These are phyloP conservation scores for Etheostoma cragini DNA, from an alignment of 2,113 vertebrate genomes.

Conservation along the genomic window DNA sequence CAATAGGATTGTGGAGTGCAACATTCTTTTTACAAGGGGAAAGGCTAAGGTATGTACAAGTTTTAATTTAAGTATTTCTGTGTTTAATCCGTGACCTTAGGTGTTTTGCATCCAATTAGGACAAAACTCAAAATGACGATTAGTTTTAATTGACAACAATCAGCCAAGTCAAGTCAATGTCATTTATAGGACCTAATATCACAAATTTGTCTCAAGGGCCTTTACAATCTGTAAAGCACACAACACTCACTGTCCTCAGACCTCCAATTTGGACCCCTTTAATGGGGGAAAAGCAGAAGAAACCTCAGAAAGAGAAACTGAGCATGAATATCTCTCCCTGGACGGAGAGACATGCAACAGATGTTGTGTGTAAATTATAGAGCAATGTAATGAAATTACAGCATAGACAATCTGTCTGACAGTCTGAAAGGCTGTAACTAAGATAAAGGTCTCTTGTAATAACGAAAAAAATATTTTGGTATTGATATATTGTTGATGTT, in stretches of 20 bases:
- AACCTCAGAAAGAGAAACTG: no score
- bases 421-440: neutral
- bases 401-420: neutral
- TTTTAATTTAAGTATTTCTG: neutral
- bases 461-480: neutral
- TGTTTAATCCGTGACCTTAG: neutral
- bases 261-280: neutral
- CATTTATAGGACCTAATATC: neutral
- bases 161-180: neutral
- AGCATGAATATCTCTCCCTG: neutral
- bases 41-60: conserved; percentile 38
- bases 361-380: neutral
- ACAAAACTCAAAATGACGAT: neutral
- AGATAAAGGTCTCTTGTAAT: neutral
- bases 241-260: neutral
- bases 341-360: neutral
- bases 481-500: neutral
- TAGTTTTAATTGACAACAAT: neutral
- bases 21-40: conserved; percentile 25
- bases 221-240: neutral
- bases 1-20: conserved; percentile 48
- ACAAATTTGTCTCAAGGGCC: neutral
- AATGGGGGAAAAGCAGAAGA: neutral
- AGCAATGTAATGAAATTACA: neutral
- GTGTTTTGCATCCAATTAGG: neutral